These are phyloP conservation scores for Mizuhopecten yessoensis DNA, from an alignment of 1,140 invertebrate species.

Conservation along the genomic window DNA sequence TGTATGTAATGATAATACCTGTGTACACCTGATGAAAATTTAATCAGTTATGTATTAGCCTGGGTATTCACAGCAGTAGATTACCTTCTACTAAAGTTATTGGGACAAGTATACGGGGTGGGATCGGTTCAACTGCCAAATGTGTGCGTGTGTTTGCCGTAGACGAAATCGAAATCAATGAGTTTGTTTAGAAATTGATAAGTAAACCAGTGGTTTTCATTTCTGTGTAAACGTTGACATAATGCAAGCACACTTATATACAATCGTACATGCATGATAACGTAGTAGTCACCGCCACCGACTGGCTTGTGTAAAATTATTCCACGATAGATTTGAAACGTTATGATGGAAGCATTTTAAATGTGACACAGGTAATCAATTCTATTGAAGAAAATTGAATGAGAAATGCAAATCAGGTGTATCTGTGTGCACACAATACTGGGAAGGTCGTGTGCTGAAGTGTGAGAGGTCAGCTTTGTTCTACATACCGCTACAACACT, in stretches of 20 bases:
- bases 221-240: constrained; percentile 28
- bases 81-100: too few species aligned
- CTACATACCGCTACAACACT: not conserved
- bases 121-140: not conserved
- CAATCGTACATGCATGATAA: not conserved
- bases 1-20: not conserved
- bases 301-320: not conserved
- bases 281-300: not conserved
- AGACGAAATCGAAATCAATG: constrained; percentile 9
- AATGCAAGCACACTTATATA: not conserved
- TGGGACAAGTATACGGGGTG: not conserved
- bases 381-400: constrained; percentile 12
- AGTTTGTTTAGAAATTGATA: constrained; percentile 26
- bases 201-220: not conserved
- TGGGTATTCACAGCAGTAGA: not conserved
- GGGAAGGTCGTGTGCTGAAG: not conserved
- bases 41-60: not conserved
- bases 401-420: constrained; percentile 14
- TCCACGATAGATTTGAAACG: not conserved
- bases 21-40: constrained; percentile 25
- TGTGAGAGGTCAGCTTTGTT: constrained; percentile 25
- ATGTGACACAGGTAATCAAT: constrained; percentile 5
- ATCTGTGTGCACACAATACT: constrained; percentile 25
- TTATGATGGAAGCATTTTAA: constrained; percentile 35
- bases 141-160: not conserved